A percentile compares a stretch with the other conserved stretches of the same genome.
Evolutionary conservation across 1,140 invertebrate genomes (phyloP).

Genomic region (Sarcophaga bullata): DNA sequence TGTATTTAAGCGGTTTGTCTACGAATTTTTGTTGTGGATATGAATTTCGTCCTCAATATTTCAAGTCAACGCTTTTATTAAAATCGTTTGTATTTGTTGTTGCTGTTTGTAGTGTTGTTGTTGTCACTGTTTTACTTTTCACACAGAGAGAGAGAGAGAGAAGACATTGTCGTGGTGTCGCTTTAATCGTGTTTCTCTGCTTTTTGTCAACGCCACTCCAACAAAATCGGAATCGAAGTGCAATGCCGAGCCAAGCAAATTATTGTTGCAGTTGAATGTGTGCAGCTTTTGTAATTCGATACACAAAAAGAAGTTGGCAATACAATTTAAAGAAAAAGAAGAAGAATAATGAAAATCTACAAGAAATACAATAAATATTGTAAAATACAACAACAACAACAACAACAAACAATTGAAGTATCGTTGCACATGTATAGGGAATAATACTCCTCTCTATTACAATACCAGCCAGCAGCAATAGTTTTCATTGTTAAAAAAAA

Average conservation of each 20-base stretch:
- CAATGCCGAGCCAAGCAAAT: background rate
- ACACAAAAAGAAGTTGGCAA: constrained; percentile 4
- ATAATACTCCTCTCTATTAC: too few relatives aligned
- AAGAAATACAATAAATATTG: background rate
- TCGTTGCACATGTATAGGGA: background rate
- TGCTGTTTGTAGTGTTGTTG: constrained; percentile 9
- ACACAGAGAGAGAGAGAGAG: too few relatives aligned
- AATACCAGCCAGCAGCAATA: too few relatives aligned
- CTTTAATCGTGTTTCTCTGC: constrained; percentile 29
- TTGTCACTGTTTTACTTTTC: constrained; percentile 4
- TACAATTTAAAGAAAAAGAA: background rate
- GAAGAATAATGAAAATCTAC: background rate
- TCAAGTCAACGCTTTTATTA: background rate
- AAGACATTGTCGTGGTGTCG: constrained; percentile 16
- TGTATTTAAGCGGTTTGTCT: constrained; percentile 1
- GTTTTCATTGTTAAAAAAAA: background rate
- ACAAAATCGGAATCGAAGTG: background rate
- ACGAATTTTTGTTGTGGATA: constrained; percentile 1
- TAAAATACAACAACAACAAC: constrained; percentile 17
- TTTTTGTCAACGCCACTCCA: constrained; percentile 26
- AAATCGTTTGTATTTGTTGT: constrained; percentile 5
- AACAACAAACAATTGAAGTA: constrained; percentile 28
- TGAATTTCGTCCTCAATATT: too few relatives aligned
- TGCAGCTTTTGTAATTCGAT: background rate
- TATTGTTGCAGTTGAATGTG: background rate